Evolutionary conservation across 53 echinoderm and acorn worm genomes (phyloP).

Genomic region (Astropecten irregularis): DNA sequence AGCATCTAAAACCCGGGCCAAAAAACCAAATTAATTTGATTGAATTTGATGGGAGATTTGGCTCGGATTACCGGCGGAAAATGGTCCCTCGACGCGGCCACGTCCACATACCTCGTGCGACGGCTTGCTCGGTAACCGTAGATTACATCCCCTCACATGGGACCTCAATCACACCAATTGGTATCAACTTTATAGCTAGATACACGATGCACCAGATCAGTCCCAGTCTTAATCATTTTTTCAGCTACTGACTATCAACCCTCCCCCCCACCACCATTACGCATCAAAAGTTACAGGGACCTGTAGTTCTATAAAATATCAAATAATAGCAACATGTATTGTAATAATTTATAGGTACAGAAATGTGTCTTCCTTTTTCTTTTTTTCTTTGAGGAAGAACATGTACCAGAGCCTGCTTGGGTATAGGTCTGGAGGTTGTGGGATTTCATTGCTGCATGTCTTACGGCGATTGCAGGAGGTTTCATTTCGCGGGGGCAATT

Average conservation of each 20-base stretch:
- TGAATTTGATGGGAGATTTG: constrained; percentile 61
- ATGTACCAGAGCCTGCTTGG: no score
- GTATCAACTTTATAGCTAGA: no score
- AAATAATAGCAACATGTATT: no score
- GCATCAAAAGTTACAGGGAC: constrained; percentile 38
- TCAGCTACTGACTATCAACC: no score
- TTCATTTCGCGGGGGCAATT: constrained; percentile 24
- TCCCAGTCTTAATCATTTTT: constrained; percentile 29
- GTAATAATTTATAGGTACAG: no score
- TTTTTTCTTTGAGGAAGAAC: no score
- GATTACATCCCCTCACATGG: not conserved
- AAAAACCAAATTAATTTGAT: constrained; percentile 62
- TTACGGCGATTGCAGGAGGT: constrained; percentile 42
- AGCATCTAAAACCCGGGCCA: constrained; percentile 7
- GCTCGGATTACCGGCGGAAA: constrained; percentile 47
- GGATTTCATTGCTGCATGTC: constrained; percentile 52
- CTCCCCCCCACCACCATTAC: not conserved
- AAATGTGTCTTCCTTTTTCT: no score
- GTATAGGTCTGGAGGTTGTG: constrained; percentile 27
- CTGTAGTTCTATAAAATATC: constrained; percentile 28
- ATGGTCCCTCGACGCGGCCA: constrained; percentile 42
- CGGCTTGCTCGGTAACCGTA: constrained; percentile 11
- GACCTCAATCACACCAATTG: constrained; percentile 46
- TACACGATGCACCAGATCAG: constrained; percentile 24
- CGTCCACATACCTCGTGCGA: not conserved